Base-by-base conservation (phyloP, 2,113 vertebrate genomes). In the Conger conger region DNA sequence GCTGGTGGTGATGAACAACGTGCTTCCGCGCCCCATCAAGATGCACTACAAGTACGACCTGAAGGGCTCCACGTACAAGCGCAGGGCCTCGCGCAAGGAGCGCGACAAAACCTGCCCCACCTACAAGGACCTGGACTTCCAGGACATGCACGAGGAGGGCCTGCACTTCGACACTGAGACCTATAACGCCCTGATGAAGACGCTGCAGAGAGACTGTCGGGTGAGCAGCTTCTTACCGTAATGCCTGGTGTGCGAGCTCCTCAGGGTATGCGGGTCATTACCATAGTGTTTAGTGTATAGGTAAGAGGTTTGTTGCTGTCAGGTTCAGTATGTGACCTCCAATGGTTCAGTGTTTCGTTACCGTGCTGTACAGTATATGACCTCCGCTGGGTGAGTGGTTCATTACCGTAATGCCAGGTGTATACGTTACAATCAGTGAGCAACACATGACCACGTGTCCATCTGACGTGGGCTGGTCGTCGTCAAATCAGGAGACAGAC, bases 31-130 rank as follows among this genome's bases (percentile, higher is more conserved):
- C 0, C 63, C 83, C 8, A 4, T 84, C 20, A 84, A 80, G 83
- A 84, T 84, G 83, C 83, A 84, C 88, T 96, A 96, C 91, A 96
- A 96, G 36, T 84, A 84, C 53, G 83, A 84, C 83, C 77, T 84
- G 77, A 84, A 84, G 36, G 83, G 83, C n/a, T 84, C 83, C 13
- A 84, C 83, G 0, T 84, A 84, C 83, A 84, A 84, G 77, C 76
- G 83, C 11, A 53, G 94, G 95, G 96, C 60, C 93, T 96, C 87
- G 94, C 96, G 88, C 94, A 96, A 90, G 96, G 96, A 92, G 96
- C 96, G 87, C 94, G 96, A 7, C 95, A 96, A 84, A 95, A 96
- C 88, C 95, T 96, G 86, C 95, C 96, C 91, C 96, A 96, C 90
- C 89, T 96, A 96, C 85, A 96, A 96, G 95, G 96, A 84, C 77